phyloP scores from a whole-genome alignment of 2,888 invertebrate species.

The Eretmocerus hayati region DNA sequence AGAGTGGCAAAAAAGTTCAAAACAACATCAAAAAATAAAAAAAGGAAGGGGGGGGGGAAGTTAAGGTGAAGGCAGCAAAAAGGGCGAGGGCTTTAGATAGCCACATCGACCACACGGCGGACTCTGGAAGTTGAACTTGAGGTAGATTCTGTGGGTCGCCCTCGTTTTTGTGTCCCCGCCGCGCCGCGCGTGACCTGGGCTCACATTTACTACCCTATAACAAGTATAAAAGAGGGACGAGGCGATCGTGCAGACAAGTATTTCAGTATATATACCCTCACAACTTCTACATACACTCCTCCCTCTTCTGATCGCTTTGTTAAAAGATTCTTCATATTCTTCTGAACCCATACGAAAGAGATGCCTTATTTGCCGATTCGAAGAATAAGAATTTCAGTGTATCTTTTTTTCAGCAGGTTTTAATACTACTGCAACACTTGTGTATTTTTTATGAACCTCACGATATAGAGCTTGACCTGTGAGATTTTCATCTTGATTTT shows the following conservation, averaged over 20 bases:
- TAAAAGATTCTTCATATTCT: slow-evolving; percentile 19
- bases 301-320: slow-evolving; percentile 18
- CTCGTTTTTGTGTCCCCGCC: too few relatives aligned
- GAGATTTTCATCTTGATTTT: too few relatives aligned
- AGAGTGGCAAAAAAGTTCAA: background rate
- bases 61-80: background rate
- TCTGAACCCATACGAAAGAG: slow-evolving; percentile 1
- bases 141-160: background rate
- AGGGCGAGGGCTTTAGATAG: background rate
- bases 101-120: too few relatives aligned
- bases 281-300: slow-evolving; percentile 7
- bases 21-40: background rate
- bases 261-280: too few relatives aligned
- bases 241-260: background rate
- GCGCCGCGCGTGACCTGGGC: background rate
- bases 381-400: slow-evolving; percentile 14
- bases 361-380: slow-evolving; percentile 16
- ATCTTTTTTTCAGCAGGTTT: too few relatives aligned
- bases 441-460: too few relatives aligned
- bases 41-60: background rate
- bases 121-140: background rate
- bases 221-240: background rate
- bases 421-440: too few relatives aligned
- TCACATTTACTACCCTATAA: background rate
- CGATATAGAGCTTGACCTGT: too few relatives aligned